These are phyloP conservation scores for Rousettus leschenaultii DNA, from an alignment of 2,113 vertebrate genomes.

Conservation along the genomic window DNA sequence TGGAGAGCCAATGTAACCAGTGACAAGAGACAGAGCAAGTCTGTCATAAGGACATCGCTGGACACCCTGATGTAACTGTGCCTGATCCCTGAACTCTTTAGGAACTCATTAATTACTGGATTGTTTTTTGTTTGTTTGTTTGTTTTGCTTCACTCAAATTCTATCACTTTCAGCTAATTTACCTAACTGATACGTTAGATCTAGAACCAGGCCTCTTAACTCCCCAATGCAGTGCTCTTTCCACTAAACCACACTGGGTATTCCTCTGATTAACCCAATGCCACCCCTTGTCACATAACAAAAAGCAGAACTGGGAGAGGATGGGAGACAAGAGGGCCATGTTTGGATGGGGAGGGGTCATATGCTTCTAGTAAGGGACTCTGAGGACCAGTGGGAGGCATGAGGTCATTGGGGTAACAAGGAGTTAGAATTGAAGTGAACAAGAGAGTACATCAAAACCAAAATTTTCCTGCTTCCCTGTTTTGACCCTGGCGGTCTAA, in stretches of 20 bases:
- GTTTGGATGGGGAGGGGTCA: neutral
- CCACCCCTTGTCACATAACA: neutral
- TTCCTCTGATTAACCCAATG: neutral
- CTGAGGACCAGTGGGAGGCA: neutral
- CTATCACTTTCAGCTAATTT: neutral
- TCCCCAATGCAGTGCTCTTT: neutral
- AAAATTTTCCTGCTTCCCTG: neutral
- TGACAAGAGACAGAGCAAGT: neutral
- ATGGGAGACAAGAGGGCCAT: neutral
- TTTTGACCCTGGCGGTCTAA: neutral
- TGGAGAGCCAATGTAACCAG: neutral
- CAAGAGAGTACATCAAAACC: neutral
- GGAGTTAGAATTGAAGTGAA: neutral
- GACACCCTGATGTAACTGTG: neutral
- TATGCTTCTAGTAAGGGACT: neutral
- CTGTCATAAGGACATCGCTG: neutral
- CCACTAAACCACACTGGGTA: neutral
- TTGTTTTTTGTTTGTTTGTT: neutral
- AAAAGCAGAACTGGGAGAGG: neutral
- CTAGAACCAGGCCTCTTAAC: neutral
- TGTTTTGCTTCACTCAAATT: neutral
- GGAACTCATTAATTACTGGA: neutral
- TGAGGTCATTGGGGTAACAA: neutral
- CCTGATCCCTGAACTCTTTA: neutral
- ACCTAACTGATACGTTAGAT: neutral